These are phyloP conservation scores for Eurypyga helias DNA, from an alignment of 2,113 vertebrate species.

Conservation along the genomic window DNA sequence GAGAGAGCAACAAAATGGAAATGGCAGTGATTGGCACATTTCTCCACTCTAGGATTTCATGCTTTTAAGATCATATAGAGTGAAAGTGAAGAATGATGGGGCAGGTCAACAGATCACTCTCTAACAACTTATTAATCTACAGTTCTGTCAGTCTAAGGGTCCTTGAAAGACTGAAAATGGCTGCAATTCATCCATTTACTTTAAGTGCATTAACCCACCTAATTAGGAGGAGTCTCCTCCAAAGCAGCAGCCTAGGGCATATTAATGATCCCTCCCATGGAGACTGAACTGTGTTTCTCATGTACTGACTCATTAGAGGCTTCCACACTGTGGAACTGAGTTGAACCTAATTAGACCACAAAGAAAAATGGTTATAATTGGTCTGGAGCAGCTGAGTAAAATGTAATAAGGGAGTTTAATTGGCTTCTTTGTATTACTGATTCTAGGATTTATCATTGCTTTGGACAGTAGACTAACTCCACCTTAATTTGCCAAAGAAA, in stretches of 20 bases:
- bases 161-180: background rate
- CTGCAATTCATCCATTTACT: constrained; percentile 44
- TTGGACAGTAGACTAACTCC: background rate
- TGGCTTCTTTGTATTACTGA: constrained; percentile 18
- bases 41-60: background rate
- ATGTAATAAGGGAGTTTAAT: constrained; percentile 29
- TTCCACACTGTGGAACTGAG: background rate
- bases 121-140: constrained; percentile 43
- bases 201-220: constrained; percentile 50
- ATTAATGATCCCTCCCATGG: constrained; percentile 42
- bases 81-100: background rate
- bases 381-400: constrained; percentile 18
- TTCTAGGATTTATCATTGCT: background rate
- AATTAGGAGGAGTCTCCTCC: constrained; percentile 37
- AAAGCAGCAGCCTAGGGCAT: constrained; percentile 15
- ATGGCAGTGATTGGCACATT: background rate
- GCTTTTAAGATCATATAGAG: background rate
- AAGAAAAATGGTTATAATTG: constrained; percentile 63
- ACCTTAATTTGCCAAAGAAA: background rate
- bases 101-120: background rate
- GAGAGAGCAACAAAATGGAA: background rate
- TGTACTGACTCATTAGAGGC: constrained; percentile 15
- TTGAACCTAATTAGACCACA: constrained; percentile 53
- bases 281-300: background rate
- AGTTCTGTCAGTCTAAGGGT: background rate